Base-by-base conservation (phyloP, 92 coral and sea anemone genomes). In the Desmophyllum pertusum region DNA sequence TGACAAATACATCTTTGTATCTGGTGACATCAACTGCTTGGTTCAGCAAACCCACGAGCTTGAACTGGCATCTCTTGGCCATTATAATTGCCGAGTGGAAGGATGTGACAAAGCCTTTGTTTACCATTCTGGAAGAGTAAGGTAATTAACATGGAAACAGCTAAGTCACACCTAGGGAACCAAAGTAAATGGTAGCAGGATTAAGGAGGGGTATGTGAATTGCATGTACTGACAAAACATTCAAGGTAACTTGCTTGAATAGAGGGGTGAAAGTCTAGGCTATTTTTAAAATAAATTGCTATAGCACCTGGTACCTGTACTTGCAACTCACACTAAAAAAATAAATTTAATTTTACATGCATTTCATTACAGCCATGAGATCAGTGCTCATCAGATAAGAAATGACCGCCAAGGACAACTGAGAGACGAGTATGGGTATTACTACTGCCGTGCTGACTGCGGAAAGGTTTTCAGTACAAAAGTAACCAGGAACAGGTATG, bases 121-220 rank as follows among this genome's bases (percentile, higher is more conserved):
- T 27, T 89, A 85, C 78, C 94, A 88, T 59, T 88, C 95, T 35
- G 90, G 69, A 69, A 64, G 92, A 81, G 90, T 91, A 62, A 91
- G 88, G 95, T 91, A 83, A 38, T 64, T 79, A 6, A 10, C 27
- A 42, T 55, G 30, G 19, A 21, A 7, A 27, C 36, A 43, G 29
- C 23, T 50, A 51, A n/a, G n/a, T n/a, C n/a, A n/a, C n/a, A n/a
- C n/a, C n/a, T n/a, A n/a, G n/a, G n/a, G n/a, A n/a, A n/a, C n/a
- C n/a, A n/a, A n/a, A n/a, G n/a, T n/a, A n/a, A n/a, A n/a, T n/a
- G n/a, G n/a, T n/a, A n/a, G n/a, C n/a, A n/a, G n/a, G n/a, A n/a
- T n/a, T n/a, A n/a, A n/a, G n/a, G n/a, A n/a, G n/a, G n/a, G n/a
- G n/a, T n/a, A n/a, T n/a, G n/a, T n/a, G n/a, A n/a, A n/a, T n/a